These are phyloP conservation scores for Prietella phreatophila DNA, from an alignment of 2,113 vertebrate species.

Conservation along the genomic window DNA sequence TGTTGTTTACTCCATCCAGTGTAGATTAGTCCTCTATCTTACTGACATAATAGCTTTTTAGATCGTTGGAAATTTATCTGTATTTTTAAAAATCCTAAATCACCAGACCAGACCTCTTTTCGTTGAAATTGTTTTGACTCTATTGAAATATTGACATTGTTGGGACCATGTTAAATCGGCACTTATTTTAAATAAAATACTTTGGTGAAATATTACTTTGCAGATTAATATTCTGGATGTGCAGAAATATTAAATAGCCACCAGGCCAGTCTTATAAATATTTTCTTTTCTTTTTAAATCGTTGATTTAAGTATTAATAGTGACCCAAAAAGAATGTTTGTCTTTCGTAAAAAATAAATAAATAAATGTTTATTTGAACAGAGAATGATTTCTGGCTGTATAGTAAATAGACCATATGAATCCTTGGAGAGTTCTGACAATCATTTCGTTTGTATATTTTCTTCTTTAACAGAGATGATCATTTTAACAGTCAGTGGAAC, in stretches of 20 bases:
- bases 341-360: not conserved
- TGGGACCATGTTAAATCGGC: conserved; percentile 53
- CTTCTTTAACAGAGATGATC: too few species aligned
- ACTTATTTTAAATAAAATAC: conserved; percentile 51
- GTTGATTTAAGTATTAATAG: not conserved
- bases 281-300: not conserved
- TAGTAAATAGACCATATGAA: not conserved
- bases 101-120: conserved; percentile 31
- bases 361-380: not conserved
- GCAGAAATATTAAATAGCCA: not conserved
- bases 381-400: not conserved
- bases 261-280: not conserved
- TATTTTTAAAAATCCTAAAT: conserved; percentile 30
- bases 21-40: conserved; percentile 35
- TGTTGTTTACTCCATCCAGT: conserved; percentile 25
- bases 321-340: not conserved
- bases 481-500: not conserved
- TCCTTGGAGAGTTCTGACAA: not conserved
- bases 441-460: not conserved
- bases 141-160: conserved; percentile 40
- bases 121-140: conserved; percentile 34
- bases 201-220: conserved; percentile 29
- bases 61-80: conserved; percentile 24
- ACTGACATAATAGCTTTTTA: conserved; percentile 25
- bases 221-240: conserved; percentile 10